phyloP scores from a whole-genome alignment of 92 coral and sea anemone genomes.

The Anthopleura xanthogrammica region DNA sequence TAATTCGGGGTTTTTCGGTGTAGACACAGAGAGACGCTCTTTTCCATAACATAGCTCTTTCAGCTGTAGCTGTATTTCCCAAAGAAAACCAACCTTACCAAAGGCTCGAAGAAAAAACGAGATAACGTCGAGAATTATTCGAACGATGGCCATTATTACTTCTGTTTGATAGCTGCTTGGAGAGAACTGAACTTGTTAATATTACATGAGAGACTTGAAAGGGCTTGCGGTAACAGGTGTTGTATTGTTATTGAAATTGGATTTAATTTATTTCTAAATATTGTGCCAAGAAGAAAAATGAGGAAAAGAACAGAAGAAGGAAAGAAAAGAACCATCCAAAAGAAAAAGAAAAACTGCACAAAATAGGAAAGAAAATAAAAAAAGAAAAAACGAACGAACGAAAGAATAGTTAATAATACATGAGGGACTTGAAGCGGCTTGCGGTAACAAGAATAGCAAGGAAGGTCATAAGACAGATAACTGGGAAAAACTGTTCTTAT shows the following conservation, averaged over 20 bases:
- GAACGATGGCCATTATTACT: constrained; percentile 47
- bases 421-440: no score
- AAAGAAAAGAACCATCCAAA: no score
- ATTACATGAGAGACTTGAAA: not conserved
- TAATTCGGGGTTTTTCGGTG: constrained; percentile 47
- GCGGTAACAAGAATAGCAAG: no score
- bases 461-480: no score
- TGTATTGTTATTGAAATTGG: not conserved
- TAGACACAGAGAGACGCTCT: constrained; percentile 33
- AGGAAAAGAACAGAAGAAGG: not conserved
- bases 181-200: not conserved
- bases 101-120: constrained; percentile 45
- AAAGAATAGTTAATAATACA: no score
- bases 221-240: constrained; percentile 8
- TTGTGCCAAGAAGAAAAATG: not conserved
- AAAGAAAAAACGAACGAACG: no score
- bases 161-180: not conserved
- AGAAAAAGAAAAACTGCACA: not conserved
- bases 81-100: constrained; percentile 51
- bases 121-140: constrained; percentile 35
- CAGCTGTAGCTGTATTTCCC: constrained; percentile 48
- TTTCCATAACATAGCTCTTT: constrained; percentile 50
- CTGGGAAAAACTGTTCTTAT: no score
- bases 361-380: no score
- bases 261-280: not conserved